Evolutionary conservation across 2,888 invertebrate genomes (phyloP).

Genomic region (Dorcus parallelipipedus): DNA sequence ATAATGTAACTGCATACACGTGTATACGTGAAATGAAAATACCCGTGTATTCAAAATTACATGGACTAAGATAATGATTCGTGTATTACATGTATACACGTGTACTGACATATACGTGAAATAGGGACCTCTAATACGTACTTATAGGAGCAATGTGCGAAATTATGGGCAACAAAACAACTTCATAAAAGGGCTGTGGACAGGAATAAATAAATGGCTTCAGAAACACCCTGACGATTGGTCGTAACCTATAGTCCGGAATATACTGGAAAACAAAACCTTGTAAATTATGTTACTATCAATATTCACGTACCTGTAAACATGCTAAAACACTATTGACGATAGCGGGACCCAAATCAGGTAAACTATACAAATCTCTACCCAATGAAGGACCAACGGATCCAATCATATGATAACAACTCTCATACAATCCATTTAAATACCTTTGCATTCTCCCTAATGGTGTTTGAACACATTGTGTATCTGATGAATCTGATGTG

Average conservation of each 20-base stretch:
- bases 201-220: conserved; percentile 84
- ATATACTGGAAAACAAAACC: conserved; percentile 55
- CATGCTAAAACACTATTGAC: conserved; percentile 68
- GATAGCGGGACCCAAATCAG: conserved; percentile 72
- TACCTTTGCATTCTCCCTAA: conserved; percentile 83
- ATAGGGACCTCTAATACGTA: conserved; percentile 48
- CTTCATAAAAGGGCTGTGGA: conserved; percentile 74
- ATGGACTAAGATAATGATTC: no score
- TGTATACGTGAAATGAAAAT: no score
- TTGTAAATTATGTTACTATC: no score
- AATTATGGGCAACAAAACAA: conserved; percentile 75
- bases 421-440: conserved; percentile 74
- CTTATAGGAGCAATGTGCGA: conserved; percentile 75
- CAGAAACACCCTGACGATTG: conserved; percentile 78
- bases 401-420: conserved; percentile 76
- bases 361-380: conserved; percentile 77
- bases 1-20: no score
- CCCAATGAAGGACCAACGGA: conserved; percentile 78
- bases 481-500: conserved; percentile 38
- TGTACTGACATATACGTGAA: no score
- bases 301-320: conserved; percentile 52
- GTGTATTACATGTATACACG: no score
- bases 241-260: conserved; percentile 82
- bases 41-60: no score
- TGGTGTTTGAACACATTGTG: conserved; percentile 52